Evolutionary conservation across 1,140 invertebrate genomes (phyloP), one percentile per base, ranked within the genome.

Genomic region (Drosophila hydei): DNA sequence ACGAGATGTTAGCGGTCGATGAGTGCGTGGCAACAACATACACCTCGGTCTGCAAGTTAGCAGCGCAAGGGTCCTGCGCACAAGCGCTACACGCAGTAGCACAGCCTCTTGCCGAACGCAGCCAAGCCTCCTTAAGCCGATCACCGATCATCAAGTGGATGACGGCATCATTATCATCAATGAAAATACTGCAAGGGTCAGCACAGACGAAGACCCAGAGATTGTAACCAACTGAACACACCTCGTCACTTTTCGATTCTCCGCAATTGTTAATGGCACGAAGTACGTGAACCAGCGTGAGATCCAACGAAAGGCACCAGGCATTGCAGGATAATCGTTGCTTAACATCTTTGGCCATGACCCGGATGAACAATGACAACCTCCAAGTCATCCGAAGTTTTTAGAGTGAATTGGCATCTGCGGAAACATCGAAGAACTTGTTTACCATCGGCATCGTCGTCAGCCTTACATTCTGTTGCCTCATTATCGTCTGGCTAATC

Each of bases 151-250:
- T 23, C 16, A 11, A 40, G 38, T 60, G 45, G 38, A 67, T 54
- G 43, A 65, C 21, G 54, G 64, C 8, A 30, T 58, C 12, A 68
- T 51, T 18, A 68, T 68, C 19, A 59, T 68, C 23, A 68, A 51
- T 23, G 54, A 59, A 36, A 58, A 16, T 38, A 58, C 43, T 19
- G 45, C 45, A 25, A 50, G 7, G 14, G 58, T 60, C 11, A 40
- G 27, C 23, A 60, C 18, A 48, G 45, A 61, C 33, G n/a, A 60
- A 16, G 58, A 33, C 14, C 45, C 45, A 27, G 45, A 61, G 21
- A 12, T 51, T 14, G n/a, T 27, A 12, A 27, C 27, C 16, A 61
- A 43, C 5, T 40, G 40, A 11, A 45, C 23, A 9, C 25, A 43
- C 40, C 55, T 58, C 14, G 14, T 43, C 55, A 58, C 42, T 4